Conservation (phyloP, 1,140 invertebrate genomes). For the Zaprionus ghesquierei region DNA sequence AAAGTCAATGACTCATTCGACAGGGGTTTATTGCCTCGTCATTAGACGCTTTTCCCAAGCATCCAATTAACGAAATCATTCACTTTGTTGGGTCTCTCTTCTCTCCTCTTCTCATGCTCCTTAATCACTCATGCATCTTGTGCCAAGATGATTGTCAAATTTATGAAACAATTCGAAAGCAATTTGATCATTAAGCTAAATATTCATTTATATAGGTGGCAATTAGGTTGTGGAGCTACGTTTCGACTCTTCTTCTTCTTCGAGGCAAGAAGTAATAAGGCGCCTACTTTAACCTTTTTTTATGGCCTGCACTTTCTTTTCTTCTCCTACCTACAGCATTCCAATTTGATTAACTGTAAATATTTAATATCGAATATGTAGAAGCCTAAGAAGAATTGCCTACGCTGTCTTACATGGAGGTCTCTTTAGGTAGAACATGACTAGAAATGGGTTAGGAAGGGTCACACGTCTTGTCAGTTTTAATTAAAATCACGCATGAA, state of each 20-base stretch:
- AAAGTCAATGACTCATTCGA: constrained; percentile 9
- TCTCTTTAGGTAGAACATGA: not conserved
- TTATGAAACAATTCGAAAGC: constrained; percentile 34
- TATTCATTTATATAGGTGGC: not conserved
- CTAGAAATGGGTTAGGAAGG: too few species aligned
- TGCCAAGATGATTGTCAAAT: constrained; percentile 6
- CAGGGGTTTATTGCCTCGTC: constrained; percentile 2
- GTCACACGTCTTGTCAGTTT: not conserved
- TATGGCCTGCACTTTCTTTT: not conserved
- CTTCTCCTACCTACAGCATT: not conserved
- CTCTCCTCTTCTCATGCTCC: not conserved
- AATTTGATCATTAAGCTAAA: constrained; percentile 28
- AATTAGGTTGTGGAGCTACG: not conserved
- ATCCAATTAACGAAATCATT: constrained; percentile 21
- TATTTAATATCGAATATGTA: constrained; percentile 6
- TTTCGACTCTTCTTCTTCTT: not conserved
- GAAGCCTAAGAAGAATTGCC: not conserved
- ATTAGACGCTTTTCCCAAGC: not conserved
- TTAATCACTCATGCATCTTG: not conserved
- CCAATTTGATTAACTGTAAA: constrained; percentile 35
- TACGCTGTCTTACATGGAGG: not conserved
- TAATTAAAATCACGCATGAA: constrained; percentile 27
- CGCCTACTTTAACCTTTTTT: not conserved
- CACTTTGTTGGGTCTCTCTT: not conserved
- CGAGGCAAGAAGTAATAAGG: not conserved